A percentile compares a stretch with the other conserved stretches of the same genome.
These are phyloP conservation scores for Tillus elongatus DNA, from an alignment of 2,888 invertebrate species.

Conservation along the genomic window DNA sequence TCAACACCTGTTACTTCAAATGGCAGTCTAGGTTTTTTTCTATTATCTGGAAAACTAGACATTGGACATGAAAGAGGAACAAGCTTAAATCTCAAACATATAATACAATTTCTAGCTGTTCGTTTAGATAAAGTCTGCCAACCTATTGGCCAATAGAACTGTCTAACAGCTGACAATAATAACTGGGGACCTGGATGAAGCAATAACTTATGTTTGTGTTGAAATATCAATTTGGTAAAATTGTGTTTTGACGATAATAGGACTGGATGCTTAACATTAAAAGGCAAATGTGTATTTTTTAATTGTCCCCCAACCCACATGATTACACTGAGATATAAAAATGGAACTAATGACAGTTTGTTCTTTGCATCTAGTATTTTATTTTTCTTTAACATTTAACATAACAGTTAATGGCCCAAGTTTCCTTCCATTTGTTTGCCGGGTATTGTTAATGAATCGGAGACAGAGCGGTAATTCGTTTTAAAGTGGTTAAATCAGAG, in stretches of 20 bases:
- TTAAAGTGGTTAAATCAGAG: neutral
- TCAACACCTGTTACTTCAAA: slow-evolving; percentile 17
- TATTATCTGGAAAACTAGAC: slow-evolving; percentile 16
- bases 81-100: slow-evolving; percentile 16
- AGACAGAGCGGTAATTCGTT: slow-evolving; percentile 3
- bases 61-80: slow-evolving; percentile 12
- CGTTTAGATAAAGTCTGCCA: slow-evolving; percentile 6
- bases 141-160: slow-evolving; percentile 5
- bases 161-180: neutral
- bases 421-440: neutral
- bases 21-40: slow-evolving; percentile 17
- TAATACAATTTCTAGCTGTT: slow-evolving; percentile 12
- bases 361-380: neutral
- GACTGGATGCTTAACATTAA: slow-evolving; percentile 3
- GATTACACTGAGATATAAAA: slow-evolving; percentile 1
- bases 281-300: neutral
- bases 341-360: slow-evolving; percentile 1
- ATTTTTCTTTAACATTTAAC: neutral
- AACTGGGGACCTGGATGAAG: neutral
- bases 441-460: slow-evolving; percentile 6
- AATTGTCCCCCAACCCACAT: slow-evolving; percentile 2
- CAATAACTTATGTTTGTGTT: neutral
- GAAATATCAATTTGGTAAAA: no score
- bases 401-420: slow-evolving; percentile 3
- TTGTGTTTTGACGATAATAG: neutral